Base-by-base conservation (phyloP, 2,113 vertebrate genomes). In the Bambusicola thoracicus region DNA sequence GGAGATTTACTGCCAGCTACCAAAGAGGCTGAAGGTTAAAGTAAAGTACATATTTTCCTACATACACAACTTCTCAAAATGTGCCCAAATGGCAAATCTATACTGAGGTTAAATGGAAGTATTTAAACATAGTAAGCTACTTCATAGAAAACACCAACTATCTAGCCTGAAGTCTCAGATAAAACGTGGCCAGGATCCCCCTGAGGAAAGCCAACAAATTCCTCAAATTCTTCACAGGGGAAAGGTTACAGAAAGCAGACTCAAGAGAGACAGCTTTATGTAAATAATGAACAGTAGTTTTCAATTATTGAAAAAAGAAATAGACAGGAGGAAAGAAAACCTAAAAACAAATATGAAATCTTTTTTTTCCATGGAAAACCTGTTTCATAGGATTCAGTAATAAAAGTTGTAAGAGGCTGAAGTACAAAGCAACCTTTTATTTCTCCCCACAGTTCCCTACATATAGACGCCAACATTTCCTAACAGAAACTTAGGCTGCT, bases 261-360 rank as follows among this genome's bases (percentile, higher is more conserved):
- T 56, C 94, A 96, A 94, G 96, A 95, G 94, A 97, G 94, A 95
- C 89, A 97, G 92, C 95, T 97, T 97, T 97, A 95, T 95, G 95
- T 97, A 98, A 98, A 98, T 98, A 98, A 97, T 63, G 96, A 98
- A 94, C 96, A 97, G 97, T 98, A 97, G 96, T 97, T 98, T 98
- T 96, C 94, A 97, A 97, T 97, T 98, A 97, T 97, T 97, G 95
- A 92, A 97, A 81, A 58, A 56, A 97, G 90, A 97, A 97, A 74
- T 88, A 62, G 68, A 89, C 77, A 73, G 84, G 88, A 95, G 81
- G 94, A 95, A 96, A 92, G 61, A 88, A 87, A 85, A 81, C 32
- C 69, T 81, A 88, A 97, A 93, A 94, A 76, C 85, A 93, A 96
- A 93, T 61, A 61, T n/a, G 56, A 78, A 79, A 21, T 62, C 15